Evolutionary conservation across 2,888 invertebrate species (phyloP).

Genomic region (Drosophila robusta): DNA sequence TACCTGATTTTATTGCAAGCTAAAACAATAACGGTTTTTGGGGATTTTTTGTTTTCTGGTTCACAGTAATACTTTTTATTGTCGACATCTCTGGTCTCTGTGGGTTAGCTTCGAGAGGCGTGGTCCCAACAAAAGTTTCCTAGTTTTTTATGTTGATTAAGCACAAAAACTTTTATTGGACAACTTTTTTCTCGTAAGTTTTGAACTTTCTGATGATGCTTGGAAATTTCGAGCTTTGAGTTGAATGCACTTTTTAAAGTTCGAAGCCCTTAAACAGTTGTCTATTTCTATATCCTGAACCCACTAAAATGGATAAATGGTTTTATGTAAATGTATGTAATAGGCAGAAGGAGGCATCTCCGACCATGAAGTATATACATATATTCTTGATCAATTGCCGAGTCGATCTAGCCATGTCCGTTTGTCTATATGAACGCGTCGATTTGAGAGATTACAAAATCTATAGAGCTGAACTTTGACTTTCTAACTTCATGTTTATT

Average conservation of each 20-base stretch:
- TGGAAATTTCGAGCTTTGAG: constrained; percentile 14
- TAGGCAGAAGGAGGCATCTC: too few species aligned
- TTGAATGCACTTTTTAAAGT: constrained; percentile 17
- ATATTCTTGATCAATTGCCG: too few species aligned
- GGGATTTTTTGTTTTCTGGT: too few species aligned
- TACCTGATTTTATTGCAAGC: background rate
- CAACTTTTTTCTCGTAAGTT: constrained; percentile 34
- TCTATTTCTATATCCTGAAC: background rate
- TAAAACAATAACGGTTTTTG: background rate
- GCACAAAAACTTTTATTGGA: constrained; percentile 39
- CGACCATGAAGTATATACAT: too few species aligned
- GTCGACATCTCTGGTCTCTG: background rate
- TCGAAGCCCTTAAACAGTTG: background rate
- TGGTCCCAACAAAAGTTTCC: constrained; percentile 19
- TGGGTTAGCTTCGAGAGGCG: background rate
- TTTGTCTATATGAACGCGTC: too few species aligned
- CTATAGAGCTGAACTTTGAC: too few species aligned
- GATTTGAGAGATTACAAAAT: too few species aligned
- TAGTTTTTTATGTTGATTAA: constrained; percentile 46
- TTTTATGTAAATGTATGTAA: too few species aligned
- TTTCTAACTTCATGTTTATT: too few species aligned
- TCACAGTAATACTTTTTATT: background rate
- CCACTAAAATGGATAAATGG: too few species aligned
- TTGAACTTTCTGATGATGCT: constrained; percentile 13
- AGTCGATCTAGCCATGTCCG: too few species aligned